phyloP scores from a whole-genome alignment of 2,888 invertebrate species.

The Cryptocephalus moraei region DNA sequence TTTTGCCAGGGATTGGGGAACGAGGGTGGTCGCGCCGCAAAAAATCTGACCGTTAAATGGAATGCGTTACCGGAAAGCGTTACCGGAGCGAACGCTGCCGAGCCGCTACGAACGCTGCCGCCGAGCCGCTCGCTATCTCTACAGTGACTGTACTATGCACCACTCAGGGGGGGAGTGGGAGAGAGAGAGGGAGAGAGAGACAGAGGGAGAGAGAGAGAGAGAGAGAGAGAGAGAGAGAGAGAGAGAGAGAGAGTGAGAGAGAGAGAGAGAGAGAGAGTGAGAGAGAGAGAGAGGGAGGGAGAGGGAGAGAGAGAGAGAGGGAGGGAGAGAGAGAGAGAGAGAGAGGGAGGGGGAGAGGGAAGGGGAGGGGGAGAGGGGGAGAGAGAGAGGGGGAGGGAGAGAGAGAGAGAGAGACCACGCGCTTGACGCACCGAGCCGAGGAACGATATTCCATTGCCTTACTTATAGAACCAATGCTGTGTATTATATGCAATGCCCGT shows the following conservation, averaged over 20 bases:
- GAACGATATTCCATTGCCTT: no score
- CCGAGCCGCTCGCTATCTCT: no score
- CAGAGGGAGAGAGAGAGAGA: conserved; percentile 8
- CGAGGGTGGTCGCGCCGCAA: no score
- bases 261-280: conserved; percentile 2
- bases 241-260: conserved; percentile 13
- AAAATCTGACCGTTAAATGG: no score
- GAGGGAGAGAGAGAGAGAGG: not conserved
- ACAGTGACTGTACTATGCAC: no score
- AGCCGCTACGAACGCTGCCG: no score
- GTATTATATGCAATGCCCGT: no score
- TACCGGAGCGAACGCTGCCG: no score
- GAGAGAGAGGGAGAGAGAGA: conserved; percentile 16
- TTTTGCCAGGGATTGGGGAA: no score
- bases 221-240: conserved; percentile 8
- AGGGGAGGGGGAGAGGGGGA: not conserved
- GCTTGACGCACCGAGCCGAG: no score
- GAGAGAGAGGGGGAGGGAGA: not conserved
- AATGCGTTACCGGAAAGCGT: no score
- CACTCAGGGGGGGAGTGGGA: conserved; percentile 8
- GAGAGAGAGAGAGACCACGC: not conserved
- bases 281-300: not conserved
- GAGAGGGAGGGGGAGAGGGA: not conserved
- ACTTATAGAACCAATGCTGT: no score
- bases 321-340: not conserved